phyloP scores from a whole-genome alignment of 2,888 invertebrate species.

The Melieria crassipennis region DNA sequence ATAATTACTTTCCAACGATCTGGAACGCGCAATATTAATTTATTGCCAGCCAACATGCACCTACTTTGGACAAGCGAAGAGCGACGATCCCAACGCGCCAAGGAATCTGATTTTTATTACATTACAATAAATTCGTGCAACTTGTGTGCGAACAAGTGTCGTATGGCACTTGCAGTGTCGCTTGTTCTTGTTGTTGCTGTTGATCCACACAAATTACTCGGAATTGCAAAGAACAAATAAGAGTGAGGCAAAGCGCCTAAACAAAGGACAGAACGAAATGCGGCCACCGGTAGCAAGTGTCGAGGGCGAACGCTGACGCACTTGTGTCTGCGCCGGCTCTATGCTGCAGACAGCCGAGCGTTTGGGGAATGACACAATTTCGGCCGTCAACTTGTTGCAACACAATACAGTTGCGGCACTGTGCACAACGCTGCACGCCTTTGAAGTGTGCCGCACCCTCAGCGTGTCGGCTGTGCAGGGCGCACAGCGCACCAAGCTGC shows the following conservation, averaged over 20 bases:
- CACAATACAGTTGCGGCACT: slow-evolving; percentile 25
- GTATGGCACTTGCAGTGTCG: no score
- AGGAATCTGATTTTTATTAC: no score
- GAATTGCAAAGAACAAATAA: slow-evolving; percentile 31
- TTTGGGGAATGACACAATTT: slow-evolving; percentile 42
- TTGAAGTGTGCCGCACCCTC: slow-evolving; percentile 35
- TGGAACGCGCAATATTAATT: slow-evolving; percentile 32
- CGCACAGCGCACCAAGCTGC: not conserved
- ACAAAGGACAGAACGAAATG: not conserved
- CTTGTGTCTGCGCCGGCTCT: slow-evolving; percentile 16
- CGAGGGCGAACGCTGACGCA: slow-evolving; percentile 16
- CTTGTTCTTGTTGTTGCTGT: not conserved
- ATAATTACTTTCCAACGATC: slow-evolving; percentile 42
- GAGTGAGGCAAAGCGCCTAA: no score
- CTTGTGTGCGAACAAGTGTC: no score
- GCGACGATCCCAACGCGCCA: no score
- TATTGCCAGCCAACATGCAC: slow-evolving; percentile 38
- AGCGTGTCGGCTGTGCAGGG: not conserved
- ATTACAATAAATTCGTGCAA: no score
- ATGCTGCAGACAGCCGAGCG: not conserved
- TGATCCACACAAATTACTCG: slow-evolving; percentile 40
- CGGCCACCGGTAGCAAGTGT: not conserved
- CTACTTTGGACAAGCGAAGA: not conserved
- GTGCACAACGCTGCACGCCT: slow-evolving; percentile 30
- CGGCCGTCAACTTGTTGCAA: slow-evolving; percentile 32